Evolutionary conservation across 2,797 vertebrate genomes (phyloP).

Genomic region (Esox masquinongy): DNA sequence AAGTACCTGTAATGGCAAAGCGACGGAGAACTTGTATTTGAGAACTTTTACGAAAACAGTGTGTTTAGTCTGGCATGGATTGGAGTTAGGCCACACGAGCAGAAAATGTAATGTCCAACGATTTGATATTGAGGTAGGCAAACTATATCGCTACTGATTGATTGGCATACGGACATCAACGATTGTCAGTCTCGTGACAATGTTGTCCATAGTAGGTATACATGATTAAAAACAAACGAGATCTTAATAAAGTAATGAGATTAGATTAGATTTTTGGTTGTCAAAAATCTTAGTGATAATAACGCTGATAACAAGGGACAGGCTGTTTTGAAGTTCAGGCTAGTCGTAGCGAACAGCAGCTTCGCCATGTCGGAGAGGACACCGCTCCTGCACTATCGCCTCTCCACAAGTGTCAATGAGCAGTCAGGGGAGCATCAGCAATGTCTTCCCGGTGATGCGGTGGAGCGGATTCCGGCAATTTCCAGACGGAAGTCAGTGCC

Average conservation of each 20-base stretch:
- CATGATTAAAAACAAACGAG: neutral
- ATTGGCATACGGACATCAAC: neutral
- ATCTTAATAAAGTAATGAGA: neutral
- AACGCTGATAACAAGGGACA: too few relatives aligned
- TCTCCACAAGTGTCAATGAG: conserved; percentile 75
- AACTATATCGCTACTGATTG: neutral
- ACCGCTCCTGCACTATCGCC: conserved; percentile 85
- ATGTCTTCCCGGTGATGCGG: conserved; percentile 39
- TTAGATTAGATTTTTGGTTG: neutral
- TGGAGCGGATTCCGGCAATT: conserved; percentile 38
- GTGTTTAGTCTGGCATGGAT: neutral
- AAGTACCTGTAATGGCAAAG: neutral
- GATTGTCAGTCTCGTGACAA: neutral
- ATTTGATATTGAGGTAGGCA: neutral
- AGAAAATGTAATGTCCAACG: neutral
- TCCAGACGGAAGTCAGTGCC: conserved; percentile 32
- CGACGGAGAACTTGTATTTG: neutral
- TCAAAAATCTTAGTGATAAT: neutral
- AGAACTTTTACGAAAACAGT: neutral
- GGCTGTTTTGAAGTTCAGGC: too few relatives aligned
- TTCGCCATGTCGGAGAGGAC: conserved; percentile 78
- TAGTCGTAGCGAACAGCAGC: neutral
- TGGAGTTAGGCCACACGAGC: neutral
- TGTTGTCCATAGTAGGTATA: too few relatives aligned
- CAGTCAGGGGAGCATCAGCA: conserved; percentile 49